These are phyloP conservation scores for Notolepis coatsorum DNA, from an alignment of 2,797 vertebrate species.

Conservation along the genomic window DNA sequence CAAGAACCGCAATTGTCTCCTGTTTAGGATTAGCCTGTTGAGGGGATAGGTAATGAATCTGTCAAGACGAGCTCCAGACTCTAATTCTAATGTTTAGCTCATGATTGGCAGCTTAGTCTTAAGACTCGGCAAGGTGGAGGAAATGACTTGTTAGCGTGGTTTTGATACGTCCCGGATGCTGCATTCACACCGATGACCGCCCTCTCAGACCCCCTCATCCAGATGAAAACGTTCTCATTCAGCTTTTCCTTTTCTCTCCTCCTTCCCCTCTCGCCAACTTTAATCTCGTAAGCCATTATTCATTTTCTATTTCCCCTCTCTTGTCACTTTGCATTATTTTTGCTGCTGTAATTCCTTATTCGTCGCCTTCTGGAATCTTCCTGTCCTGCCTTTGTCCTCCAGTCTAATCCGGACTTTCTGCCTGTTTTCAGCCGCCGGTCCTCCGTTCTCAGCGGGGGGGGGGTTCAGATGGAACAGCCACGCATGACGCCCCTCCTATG, in stretches of 20 bases:
- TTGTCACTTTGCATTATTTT: constrained; percentile 96
- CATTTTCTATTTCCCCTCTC: constrained; percentile 96
- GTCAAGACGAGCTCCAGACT: constrained; percentile 76
- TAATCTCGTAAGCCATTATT: constrained; percentile 92
- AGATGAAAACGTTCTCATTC: constrained; percentile 88
- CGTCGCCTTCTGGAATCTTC: constrained; percentile 94
- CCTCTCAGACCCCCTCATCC: constrained; percentile 83
- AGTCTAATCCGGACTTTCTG: constrained; percentile 92
- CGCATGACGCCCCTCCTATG: constrained; percentile 94
- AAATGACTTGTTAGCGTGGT: constrained; percentile 83
- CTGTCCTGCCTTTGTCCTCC: constrained; percentile 90
- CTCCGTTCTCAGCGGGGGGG: constrained; percentile 86
- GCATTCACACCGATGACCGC: constrained; percentile 74
- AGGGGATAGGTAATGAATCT: constrained; percentile 76
- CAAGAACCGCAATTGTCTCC: constrained; percentile 31
- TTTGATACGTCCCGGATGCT: constrained; percentile 73
- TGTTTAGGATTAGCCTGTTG: constrained; percentile 66
- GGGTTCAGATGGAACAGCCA: constrained; percentile 91
- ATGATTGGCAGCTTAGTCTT: constrained; percentile 72
- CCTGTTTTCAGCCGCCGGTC: constrained; percentile 83
- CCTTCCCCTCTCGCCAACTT: constrained; percentile 74
- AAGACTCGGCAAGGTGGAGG: constrained; percentile 71
- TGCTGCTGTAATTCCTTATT: constrained; percentile 95
- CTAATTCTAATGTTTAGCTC: constrained; percentile 79
- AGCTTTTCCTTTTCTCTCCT: constrained; percentile 75